Base-by-base conservation (phyloP, 2,797 vertebrate genomes). In the Onychomys arenicola region DNA sequence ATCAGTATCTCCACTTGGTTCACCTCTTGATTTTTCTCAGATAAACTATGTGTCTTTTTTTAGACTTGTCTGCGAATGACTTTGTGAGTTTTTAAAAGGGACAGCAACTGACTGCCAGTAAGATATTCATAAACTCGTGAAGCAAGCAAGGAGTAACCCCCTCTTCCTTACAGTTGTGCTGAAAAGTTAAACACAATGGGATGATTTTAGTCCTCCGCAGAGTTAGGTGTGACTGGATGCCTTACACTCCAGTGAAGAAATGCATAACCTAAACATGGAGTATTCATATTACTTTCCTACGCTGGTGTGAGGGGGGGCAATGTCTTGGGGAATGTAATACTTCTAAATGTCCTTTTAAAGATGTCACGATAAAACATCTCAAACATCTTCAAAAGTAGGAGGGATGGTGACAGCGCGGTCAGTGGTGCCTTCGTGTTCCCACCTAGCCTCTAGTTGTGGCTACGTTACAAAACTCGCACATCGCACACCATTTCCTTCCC, bases 71-170 rank as follows among this genome's bases (percentile, higher is more conserved):
- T 73, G 88, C 14, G 88, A 84, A 96, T 40, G 81, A 93, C 69
- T 93, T 67, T 59, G 71, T 69, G 65, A 90, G 49, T 95, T 95
- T 95, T 92, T 78, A 94, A 94, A 89, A 94, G 86, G 16, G 65
- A 91, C 29, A n/a, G 63, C 75, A 71, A 87, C 76, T 23, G 82
- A 49, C 67, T 94, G 89, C 46, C 49, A 86, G 63, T 14, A 78
- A 88, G 92, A 77, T 57, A 84, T 17, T 87, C 75, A 37, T 19
- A 67, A 97, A 23, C 59, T 75, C 7, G 29, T 77, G 85, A 82
- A 78, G 84, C 9, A 81, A 81, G 89, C 52, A 34, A 46, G 83
- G 43, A 77, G 55, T 61, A 85, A 97, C n/a, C 65, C 69, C 75
- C 43, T 65, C 83, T 81, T 77, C 82, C 43, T 76, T 75, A 55